These are phyloP conservation scores for Eulimnadia texana DNA, from an alignment of 1,140 invertebrate species.

Conservation along the genomic window DNA sequence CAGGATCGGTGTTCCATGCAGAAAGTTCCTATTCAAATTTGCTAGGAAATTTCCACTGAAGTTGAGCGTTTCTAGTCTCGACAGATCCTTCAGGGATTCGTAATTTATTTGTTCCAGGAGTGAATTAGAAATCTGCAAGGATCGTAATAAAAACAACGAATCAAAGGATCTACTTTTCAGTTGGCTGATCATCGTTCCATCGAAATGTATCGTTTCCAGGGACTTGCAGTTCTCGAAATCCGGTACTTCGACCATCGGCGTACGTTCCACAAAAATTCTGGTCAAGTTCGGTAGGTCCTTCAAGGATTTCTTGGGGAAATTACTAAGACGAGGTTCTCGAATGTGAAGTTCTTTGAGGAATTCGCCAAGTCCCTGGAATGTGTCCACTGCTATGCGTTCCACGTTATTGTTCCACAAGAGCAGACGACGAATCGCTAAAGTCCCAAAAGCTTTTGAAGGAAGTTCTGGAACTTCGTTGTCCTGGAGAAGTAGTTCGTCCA, in stretches of 20 bases:
- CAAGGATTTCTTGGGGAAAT: constrained; percentile 58
- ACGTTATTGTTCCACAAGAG: constrained; percentile 70
- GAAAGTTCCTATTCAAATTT: not conserved
- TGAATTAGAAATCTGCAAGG: constrained; percentile 17
- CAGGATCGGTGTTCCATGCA: constrained; percentile 16
- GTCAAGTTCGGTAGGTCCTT: constrained; percentile 56
- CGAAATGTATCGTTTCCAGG: constrained; percentile 20
- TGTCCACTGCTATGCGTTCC: constrained; percentile 61
- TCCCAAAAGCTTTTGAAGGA: constrained; percentile 5
- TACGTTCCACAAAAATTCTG: constrained; percentile 18
- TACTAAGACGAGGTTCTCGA: constrained; percentile 62
- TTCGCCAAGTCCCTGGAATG: constrained; percentile 54
- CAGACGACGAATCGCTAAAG: constrained; percentile 32
- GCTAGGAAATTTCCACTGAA: not conserved
- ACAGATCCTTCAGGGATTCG: constrained; percentile 3
- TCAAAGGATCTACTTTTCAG: not conserved
- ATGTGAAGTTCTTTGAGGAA: constrained; percentile 64
- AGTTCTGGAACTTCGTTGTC: constrained; percentile 23
- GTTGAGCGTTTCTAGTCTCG: not conserved
- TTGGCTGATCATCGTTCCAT: constrained; percentile 18
- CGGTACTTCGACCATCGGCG: constrained; percentile 19
- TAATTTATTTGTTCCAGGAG: not conserved
- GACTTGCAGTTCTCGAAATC: constrained; percentile 19
- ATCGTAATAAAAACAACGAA: constrained; percentile 10
- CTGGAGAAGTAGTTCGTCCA: constrained; percentile 20